Percentiles rank a stretch among this genome's conserved stretches.
Conservation (phyloP, 1,140 invertebrate genomes). For the Grapholita molesta region DNA sequence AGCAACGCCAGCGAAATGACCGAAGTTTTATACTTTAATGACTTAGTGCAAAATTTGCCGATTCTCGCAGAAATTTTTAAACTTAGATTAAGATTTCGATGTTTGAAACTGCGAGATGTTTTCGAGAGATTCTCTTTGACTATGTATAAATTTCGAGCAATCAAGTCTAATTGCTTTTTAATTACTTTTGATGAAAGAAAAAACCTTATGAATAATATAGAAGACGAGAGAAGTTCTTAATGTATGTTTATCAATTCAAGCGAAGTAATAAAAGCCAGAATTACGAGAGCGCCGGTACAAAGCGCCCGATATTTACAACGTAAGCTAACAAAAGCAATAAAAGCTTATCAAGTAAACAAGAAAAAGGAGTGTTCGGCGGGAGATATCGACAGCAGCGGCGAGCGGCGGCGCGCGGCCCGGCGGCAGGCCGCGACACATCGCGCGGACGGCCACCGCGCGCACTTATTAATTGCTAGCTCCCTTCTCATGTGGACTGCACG, state of each 20-base stretch:
- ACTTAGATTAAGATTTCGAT: constrained; percentile 77
- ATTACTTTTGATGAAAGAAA: constrained; percentile 58
- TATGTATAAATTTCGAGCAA: constrained; percentile 70
- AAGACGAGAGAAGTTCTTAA: not conserved
- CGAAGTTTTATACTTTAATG: constrained; percentile 78
- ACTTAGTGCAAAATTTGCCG: constrained; percentile 78
- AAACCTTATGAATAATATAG: constrained; percentile 4
- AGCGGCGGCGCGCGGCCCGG: not conserved
- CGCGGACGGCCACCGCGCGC: constrained; percentile 37
- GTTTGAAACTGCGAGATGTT: constrained; percentile 70
- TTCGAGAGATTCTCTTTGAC: constrained; percentile 60
- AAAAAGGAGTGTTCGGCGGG: constrained; percentile 58
- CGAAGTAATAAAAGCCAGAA: constrained; percentile 12
- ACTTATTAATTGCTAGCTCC: constrained; percentile 74
- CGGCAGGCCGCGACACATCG: constrained; percentile 18
- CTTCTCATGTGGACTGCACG: constrained; percentile 49
- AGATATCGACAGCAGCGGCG: constrained; percentile 23
- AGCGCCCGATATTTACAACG: constrained; percentile 2
- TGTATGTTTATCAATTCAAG: constrained; percentile 13
- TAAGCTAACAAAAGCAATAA: constrained; percentile 31
- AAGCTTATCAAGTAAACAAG: constrained; percentile 49
- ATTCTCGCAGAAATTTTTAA: constrained; percentile 76
- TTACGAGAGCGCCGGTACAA: not conserved
- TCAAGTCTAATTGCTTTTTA: constrained; percentile 71
- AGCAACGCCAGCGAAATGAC: constrained; percentile 75